phyloP scores from a whole-genome alignment of 1,140 invertebrate species.

The Bradynema listronoti region DNA sequence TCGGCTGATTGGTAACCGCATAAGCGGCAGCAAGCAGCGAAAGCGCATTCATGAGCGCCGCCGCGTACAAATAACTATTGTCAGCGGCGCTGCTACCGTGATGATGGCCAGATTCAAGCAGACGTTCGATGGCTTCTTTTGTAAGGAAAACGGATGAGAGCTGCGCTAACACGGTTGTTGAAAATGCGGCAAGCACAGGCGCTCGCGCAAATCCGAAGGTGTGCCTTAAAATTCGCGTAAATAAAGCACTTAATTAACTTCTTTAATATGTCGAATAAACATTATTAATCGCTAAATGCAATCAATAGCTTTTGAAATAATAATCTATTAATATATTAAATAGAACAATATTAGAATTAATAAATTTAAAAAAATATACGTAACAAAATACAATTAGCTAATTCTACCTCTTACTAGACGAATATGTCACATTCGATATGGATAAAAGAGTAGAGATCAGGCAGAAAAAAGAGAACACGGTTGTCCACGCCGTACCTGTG shows the following conservation, averaged over 20 bases:
- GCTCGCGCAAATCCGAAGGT: slow-evolving; percentile 48
- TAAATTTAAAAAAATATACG: slow-evolving; percentile 8
- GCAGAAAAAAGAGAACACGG: slow-evolving; percentile 52
- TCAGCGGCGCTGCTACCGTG: slow-evolving; percentile 33
- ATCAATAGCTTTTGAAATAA: too few relatives aligned
- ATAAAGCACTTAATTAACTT: too few relatives aligned
- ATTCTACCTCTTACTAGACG: slow-evolving; percentile 32
- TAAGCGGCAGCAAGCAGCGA: slow-evolving; percentile 51
- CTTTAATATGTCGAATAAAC: background rate
- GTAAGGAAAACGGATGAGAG: slow-evolving; percentile 54
- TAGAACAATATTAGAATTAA: background rate
- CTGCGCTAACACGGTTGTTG: slow-evolving; percentile 54
- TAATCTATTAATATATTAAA: background rate
- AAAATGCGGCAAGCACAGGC: slow-evolving; percentile 54
- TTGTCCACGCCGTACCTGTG: slow-evolving; percentile 49
- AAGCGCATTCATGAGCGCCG: slow-evolving; percentile 26
- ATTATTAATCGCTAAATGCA: slow-evolving; percentile 18
- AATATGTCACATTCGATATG: slow-evolving; percentile 34
- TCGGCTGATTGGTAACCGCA: slow-evolving; percentile 46
- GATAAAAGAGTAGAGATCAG: slow-evolving; percentile 45
- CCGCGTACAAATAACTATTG: slow-evolving; percentile 38
- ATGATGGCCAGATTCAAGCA: slow-evolving; percentile 52
- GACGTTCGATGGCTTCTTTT: slow-evolving; percentile 51
- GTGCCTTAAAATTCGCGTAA: slow-evolving; percentile 45
- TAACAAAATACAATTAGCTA: slow-evolving; percentile 11